phyloP scores from a whole-genome alignment of 2,888 invertebrate genomes.

The Noctua janthina region DNA sequence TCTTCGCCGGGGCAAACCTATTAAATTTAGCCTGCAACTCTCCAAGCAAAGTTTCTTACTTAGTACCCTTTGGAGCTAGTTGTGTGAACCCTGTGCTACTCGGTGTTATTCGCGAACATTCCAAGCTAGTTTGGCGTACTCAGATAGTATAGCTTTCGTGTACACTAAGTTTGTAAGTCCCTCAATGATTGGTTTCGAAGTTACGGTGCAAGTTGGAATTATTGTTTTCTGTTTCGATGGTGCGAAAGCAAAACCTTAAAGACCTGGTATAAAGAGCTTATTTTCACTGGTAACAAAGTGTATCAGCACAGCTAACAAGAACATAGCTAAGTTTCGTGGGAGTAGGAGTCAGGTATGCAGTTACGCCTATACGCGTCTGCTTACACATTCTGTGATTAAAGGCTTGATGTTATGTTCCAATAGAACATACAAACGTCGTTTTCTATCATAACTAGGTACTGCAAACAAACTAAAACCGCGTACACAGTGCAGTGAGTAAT shows the following conservation, averaged over 20 bases:
- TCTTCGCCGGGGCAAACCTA: slow-evolving; percentile 14
- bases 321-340: background rate
- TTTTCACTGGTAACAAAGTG: background rate
- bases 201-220: background rate
- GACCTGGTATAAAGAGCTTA: background rate
- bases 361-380: background rate
- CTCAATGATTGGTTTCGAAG: background rate
- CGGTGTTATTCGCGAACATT: background rate
- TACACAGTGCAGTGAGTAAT: background rate
- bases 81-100: background rate
- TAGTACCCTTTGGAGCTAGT: slow-evolving; percentile 19
- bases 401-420: background rate
- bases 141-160: background rate
- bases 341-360: background rate
- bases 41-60: slow-evolving; percentile 22
- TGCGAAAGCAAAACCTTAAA: background rate
- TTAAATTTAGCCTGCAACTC: slow-evolving; percentile 31
- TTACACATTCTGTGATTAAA: background rate
- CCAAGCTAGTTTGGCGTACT: background rate
- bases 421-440: background rate
- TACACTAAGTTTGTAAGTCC: background rate
- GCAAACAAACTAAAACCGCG: background rate
- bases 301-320: background rate
- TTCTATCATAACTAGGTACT: background rate
- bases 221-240: background rate